Conservation (phyloP, 2,797 vertebrate species). For the Gymnothorax javanicus region DNA sequence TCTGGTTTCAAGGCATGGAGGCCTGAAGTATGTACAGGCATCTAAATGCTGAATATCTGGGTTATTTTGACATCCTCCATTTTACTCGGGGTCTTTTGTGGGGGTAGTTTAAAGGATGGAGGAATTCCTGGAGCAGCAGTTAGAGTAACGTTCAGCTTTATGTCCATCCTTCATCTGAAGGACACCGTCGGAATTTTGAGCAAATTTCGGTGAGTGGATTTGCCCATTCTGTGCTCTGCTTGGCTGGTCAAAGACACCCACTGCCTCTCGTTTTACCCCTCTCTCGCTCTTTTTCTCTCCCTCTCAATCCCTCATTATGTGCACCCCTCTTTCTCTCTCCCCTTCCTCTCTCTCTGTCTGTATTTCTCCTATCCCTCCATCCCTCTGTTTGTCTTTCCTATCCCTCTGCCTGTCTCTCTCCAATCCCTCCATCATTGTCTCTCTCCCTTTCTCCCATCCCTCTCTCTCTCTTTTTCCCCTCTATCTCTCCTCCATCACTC, state of each 20-base stretch:
- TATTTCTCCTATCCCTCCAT: too few species aligned
- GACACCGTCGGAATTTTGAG: slow-evolving; percentile 30
- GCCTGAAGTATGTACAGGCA: slow-evolving; percentile 25
- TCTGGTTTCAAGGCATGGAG: slow-evolving; percentile 27
- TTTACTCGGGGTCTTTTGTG: slow-evolving; percentile 43
- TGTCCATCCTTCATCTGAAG: slow-evolving; percentile 41
- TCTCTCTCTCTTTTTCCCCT: too few species aligned
- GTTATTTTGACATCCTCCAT: slow-evolving; percentile 25
- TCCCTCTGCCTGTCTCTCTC: too few species aligned
- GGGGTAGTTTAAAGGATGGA: neutral
- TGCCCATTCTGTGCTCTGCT: neutral
- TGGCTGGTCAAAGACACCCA: neutral
- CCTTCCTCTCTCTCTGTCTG: too few species aligned
- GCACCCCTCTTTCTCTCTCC: too few species aligned
- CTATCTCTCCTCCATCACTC: too few species aligned
- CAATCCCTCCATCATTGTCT: neutral
- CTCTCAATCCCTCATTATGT: neutral
- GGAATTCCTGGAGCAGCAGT: slow-evolving; percentile 40
- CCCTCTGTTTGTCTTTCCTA: too few species aligned
- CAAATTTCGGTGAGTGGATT: slow-evolving; percentile 21
- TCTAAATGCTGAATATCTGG: slow-evolving; percentile 6
- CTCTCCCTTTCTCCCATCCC: too few species aligned
- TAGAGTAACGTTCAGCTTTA: slow-evolving; percentile 32
- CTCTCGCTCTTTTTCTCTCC: neutral
- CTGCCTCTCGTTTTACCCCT: neutral